Percentiles rank a stretch among this genome's conserved stretches.
These are phyloP conservation scores for Oriolus oriolus DNA, from an alignment of 2,113 vertebrate genomes.

Conservation along the genomic window DNA sequence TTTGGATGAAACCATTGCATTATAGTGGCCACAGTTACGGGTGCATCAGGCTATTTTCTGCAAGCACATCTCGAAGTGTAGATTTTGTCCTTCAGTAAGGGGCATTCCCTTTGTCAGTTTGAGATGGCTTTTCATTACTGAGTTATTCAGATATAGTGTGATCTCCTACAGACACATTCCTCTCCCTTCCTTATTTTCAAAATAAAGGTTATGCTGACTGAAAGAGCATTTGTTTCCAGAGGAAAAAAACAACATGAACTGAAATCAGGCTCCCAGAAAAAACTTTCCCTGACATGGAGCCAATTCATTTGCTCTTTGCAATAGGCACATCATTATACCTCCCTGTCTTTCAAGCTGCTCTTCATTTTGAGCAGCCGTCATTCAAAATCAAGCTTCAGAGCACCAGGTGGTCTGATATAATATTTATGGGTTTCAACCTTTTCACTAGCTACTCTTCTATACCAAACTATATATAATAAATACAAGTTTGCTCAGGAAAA, in stretches of 20 bases:
- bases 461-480: background rate
- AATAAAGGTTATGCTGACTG: background rate
- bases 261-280: background rate
- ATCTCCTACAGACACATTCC: background rate
- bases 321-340: background rate
- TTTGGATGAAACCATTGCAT: background rate
- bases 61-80: background rate
- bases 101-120: background rate
- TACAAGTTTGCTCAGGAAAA: conserved; percentile 43
- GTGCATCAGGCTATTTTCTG: background rate
- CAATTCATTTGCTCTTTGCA: background rate
- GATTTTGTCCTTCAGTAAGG: background rate
- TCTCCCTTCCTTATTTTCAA: background rate
- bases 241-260: background rate
- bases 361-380: background rate
- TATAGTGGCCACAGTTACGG: background rate
- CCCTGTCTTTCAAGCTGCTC: background rate
- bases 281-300: background rate
- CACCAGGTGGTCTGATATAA: conserved; percentile 52
- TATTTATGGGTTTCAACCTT: conserved; percentile 48
- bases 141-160: background rate
- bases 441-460: background rate
- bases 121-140: background rate
- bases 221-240: background rate
- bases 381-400: background rate